A percentile compares a stretch with the other conserved stretches of the same genome.
Evolutionary conservation across 2,113 vertebrate species (phyloP).

Genomic region (Sialia sialis): DNA sequence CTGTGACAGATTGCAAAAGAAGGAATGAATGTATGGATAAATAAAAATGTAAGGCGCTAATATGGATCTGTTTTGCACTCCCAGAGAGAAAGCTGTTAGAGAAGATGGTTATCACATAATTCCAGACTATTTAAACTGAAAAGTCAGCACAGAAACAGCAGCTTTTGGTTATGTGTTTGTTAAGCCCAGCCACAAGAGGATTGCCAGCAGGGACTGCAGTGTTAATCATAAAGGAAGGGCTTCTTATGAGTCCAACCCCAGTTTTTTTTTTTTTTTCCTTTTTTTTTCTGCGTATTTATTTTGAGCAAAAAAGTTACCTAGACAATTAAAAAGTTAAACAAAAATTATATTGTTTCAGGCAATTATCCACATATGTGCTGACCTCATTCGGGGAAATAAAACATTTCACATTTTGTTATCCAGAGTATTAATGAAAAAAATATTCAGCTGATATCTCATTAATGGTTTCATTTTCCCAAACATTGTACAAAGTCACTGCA

Average conservation of each 20-base stretch:
- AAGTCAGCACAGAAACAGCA: rapidly evolving
- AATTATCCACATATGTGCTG: neutral
- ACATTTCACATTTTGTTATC: conserved; percentile 36
- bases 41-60: neutral
- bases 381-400: conserved; percentile 46
- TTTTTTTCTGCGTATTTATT: neutral
- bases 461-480: conserved; percentile 56
- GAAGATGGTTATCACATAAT: neutral
- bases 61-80: neutral
- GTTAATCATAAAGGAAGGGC: neutral
- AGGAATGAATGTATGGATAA: neutral
- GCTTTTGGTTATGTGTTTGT: neutral
- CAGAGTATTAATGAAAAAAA: conserved; percentile 23
- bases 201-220: neutral
- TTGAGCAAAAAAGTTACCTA: conserved; percentile 9
- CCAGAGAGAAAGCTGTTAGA: neutral
- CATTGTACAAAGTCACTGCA: conserved; percentile 40
- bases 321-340: conserved; percentile 49
- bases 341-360: conserved; percentile 27
- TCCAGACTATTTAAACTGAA: neutral
- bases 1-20: neutral
- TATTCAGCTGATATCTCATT: conserved; percentile 37
- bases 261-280: neutral
- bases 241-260: neutral
- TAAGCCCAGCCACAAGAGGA: neutral